Percentiles rank a stretch among this genome's conserved stretches.
These are phyloP conservation scores for Eupeodes corollae DNA, from an alignment of 1,140 invertebrate species.

Conservation along the genomic window DNA sequence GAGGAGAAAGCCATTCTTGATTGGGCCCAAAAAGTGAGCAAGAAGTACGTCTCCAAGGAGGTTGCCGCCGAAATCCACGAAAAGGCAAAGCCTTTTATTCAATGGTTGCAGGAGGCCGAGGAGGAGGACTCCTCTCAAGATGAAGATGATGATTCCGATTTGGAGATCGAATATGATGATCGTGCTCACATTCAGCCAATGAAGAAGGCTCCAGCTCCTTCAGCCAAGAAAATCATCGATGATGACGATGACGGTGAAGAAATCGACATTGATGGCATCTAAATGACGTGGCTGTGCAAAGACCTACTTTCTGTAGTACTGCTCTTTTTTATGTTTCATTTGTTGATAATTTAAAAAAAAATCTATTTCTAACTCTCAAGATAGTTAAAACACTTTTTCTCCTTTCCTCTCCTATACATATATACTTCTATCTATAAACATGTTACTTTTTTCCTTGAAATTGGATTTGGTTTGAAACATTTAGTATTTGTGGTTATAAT, in stretches of 20 bases:
- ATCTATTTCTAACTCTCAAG: too few relatives aligned
- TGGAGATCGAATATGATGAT: slow-evolving; percentile 78
- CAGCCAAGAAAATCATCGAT: slow-evolving; percentile 42
- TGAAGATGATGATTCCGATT: slow-evolving; percentile 58
- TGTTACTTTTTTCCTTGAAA: too few relatives aligned
- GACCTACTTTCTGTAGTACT: not conserved
- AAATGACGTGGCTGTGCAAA: slow-evolving; percentile 29
- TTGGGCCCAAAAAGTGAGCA: slow-evolving; percentile 86
- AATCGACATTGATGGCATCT: slow-evolving; percentile 88
- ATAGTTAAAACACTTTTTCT: too few relatives aligned
- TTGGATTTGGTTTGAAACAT: too few relatives aligned
- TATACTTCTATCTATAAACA: too few relatives aligned
- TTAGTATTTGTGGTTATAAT: too few relatives aligned
- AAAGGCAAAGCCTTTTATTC: slow-evolving; percentile 85
- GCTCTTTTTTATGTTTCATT: too few relatives aligned
- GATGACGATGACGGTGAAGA: slow-evolving; percentile 65
- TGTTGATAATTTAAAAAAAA: too few relatives aligned
- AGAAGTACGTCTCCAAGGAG: slow-evolving; percentile 88
- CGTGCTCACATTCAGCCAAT: slow-evolving; percentile 64
- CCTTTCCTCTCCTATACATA: too few relatives aligned
- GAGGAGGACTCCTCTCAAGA: slow-evolving; percentile 72
- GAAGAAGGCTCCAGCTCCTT: slow-evolving; percentile 46
- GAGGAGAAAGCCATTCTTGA: slow-evolving; percentile 90
- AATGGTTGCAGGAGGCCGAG: slow-evolving; percentile 94
- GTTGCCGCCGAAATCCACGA: slow-evolving; percentile 84